These are phyloP conservation scores for Bombus consobrinus DNA, from an alignment of 1,140 invertebrate genomes.

Conservation along the genomic window DNA sequence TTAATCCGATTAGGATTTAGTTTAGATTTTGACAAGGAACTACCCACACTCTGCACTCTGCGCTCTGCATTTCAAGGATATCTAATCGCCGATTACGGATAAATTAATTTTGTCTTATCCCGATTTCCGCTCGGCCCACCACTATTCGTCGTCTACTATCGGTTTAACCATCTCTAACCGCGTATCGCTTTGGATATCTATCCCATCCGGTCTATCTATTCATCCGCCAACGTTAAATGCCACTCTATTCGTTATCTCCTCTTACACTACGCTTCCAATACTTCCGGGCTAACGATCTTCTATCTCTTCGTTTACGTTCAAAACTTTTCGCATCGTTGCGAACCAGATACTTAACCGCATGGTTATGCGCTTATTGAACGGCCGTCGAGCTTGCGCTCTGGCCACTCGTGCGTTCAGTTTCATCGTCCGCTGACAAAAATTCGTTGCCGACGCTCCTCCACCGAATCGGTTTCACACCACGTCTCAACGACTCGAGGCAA, in stretches of 20 bases:
- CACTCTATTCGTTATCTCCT: not conserved
- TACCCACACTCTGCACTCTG: not conserved
- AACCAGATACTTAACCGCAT: not conserved
- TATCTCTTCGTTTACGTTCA: not conserved
- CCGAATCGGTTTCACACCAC: too few relatives aligned
- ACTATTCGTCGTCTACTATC: not conserved
- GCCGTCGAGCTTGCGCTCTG: slow-evolving; percentile 1
- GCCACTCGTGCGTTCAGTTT: not conserved
- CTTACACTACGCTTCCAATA: not conserved
- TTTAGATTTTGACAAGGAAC: slow-evolving; percentile 62
- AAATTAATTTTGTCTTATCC: slow-evolving; percentile 61
- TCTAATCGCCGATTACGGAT: slow-evolving; percentile 61
- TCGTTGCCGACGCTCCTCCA: too few relatives aligned
- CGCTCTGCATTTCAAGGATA: not conserved
- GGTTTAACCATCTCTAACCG: not conserved
- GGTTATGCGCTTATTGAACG: not conserved
- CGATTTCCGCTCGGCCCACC: slow-evolving; percentile 11
- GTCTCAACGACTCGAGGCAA: too few relatives aligned
- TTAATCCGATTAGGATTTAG: slow-evolving; percentile 68
- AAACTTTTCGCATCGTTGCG: slow-evolving; percentile 27
- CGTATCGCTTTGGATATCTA: not conserved
- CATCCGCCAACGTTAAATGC: not conserved
- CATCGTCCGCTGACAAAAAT: not conserved
- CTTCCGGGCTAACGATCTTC: not conserved
- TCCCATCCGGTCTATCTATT: not conserved